Base-by-base conservation (phyloP, 2,888 invertebrate species). In the Eurois occulta region DNA sequence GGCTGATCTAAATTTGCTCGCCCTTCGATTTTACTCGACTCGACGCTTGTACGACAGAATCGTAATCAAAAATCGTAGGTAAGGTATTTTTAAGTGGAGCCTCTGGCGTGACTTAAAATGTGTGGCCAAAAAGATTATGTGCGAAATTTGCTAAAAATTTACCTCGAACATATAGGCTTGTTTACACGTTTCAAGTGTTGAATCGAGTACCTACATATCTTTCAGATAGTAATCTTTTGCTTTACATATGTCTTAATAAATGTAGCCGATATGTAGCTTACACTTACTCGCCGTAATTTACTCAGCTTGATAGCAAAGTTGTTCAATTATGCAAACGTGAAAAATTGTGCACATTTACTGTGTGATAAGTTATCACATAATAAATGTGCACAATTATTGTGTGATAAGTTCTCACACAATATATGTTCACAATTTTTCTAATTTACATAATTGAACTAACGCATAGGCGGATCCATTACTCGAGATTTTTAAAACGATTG, bases 371-470 rank as follows among this genome's bases (percentile, higher is more conserved):
- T 58, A 81, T 87, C 86, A 65, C n/a, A 55, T 8, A 70, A 71
- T 18, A 46, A 18, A 46, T 46, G 46, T 6, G 46, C 18, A 46
- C 46, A 18, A 16, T 46, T 41, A 41, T 41, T 10, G 41, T 41
- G 41, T 41, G 41, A 16, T 43, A 16, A 2, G 43, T 13, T 46
- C 16, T 16, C 18, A 46, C 46, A 46, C 1, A 46, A 46, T 72
- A 77, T 79, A 85, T 79, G 77, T 60, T 62, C 41, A 32, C 67
- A 78, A 85, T 87, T 78, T 85, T 81, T 87, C 76, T 75, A 69
- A 76, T 85, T 85, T 77, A 62, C 78, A 75, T 85, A 85, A 87
- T 85, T 83, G 86, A 65, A 68, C 83, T 28, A 83, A 70, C 71
- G 35, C 16, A 70, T 62, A 55, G 74, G 65, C 65, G 66, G 84